Evolutionary conservation across 2,797 vertebrate species (phyloP).

Genomic region (Melanotaenia boesemani): DNA sequence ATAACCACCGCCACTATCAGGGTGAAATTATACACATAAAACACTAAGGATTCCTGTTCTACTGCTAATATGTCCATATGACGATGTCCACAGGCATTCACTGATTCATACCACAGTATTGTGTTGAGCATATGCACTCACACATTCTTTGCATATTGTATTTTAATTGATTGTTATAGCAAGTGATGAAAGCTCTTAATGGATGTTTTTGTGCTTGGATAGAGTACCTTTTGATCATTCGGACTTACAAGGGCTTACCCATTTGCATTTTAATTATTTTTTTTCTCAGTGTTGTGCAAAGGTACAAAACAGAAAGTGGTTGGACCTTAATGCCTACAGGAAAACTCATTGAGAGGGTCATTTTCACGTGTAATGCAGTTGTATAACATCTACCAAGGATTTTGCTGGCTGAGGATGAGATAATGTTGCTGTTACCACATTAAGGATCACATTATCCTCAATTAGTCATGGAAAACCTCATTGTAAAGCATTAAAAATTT

Average conservation of each 20-base stretch:
- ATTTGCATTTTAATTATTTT: constrained; percentile 75
- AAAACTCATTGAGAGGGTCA: constrained; percentile 44
- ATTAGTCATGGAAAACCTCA: background rate
- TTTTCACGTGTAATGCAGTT: constrained; percentile 32
- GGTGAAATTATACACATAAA: constrained; percentile 75
- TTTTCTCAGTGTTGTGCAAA: constrained; percentile 49
- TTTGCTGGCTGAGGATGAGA: constrained; percentile 29
- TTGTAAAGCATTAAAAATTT: background rate
- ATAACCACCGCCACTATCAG: constrained; percentile 66
- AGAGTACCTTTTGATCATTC: constrained; percentile 66
- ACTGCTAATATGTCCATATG: constrained; percentile 80
- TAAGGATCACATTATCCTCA: constrained; percentile 12
- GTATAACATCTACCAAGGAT: constrained; percentile 30
- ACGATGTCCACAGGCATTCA: constrained; percentile 79
- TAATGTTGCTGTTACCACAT: constrained; percentile 26
- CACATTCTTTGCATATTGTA: constrained; percentile 70
- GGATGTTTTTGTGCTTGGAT: constrained; percentile 62
- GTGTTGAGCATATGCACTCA: constrained; percentile 33
- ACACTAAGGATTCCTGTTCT: constrained; percentile 69
- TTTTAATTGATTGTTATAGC: constrained; percentile 79
- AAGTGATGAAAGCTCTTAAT: constrained; percentile 73
- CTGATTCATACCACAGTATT: constrained; percentile 74
- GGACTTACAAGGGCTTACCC: constrained; percentile 48
- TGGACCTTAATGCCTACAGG: constrained; percentile 41
- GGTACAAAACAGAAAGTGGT: constrained; percentile 44